phyloP scores from a whole-genome alignment of 2,888 invertebrate species.

The Drosophila cracens region DNA sequence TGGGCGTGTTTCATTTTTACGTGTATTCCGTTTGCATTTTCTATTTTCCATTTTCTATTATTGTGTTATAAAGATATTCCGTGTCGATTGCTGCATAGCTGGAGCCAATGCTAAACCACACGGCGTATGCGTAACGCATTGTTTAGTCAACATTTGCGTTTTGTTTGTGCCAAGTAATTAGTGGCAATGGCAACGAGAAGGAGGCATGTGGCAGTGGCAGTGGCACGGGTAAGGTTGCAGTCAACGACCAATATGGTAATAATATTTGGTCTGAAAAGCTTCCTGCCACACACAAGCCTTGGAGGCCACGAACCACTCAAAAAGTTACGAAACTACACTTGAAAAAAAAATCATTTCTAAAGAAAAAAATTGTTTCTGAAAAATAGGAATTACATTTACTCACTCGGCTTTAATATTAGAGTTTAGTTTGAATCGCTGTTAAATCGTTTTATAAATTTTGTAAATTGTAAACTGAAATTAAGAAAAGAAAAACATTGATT shows the following conservation, averaged over 20 bases:
- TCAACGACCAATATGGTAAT: slow-evolving; percentile 50
- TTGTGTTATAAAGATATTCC: slow-evolving; percentile 67
- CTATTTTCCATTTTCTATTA: slow-evolving; percentile 55
- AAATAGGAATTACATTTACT: not conserved
- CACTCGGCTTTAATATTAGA: not conserved
- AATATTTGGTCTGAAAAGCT: slow-evolving; percentile 58
- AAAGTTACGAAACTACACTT: not conserved
- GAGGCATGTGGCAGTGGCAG: not conserved
- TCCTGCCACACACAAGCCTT: slow-evolving; percentile 35
- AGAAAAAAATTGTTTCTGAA: not conserved
- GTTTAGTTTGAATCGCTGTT: not conserved
- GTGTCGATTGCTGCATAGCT: slow-evolving; percentile 58
- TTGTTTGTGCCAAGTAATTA: slow-evolving; percentile 72
- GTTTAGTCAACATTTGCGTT: slow-evolving; percentile 45
- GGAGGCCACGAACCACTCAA: not conserved
- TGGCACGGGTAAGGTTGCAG: not conserved
- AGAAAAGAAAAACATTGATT: not conserved
- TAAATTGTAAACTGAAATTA: not conserved
- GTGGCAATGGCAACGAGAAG: slow-evolving; percentile 34
- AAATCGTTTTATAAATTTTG: not conserved
- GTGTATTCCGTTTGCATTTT: slow-evolving; percentile 66
- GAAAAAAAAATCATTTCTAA: no score
- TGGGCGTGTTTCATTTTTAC: slow-evolving; percentile 56
- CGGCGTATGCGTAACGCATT: slow-evolving; percentile 56
- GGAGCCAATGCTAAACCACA: slow-evolving; percentile 10